Evolutionary conservation across 2,888 invertebrate species (phyloP), one percentile per base, ranked within the genome.

Genomic region (Zele albiditarsus): DNA sequence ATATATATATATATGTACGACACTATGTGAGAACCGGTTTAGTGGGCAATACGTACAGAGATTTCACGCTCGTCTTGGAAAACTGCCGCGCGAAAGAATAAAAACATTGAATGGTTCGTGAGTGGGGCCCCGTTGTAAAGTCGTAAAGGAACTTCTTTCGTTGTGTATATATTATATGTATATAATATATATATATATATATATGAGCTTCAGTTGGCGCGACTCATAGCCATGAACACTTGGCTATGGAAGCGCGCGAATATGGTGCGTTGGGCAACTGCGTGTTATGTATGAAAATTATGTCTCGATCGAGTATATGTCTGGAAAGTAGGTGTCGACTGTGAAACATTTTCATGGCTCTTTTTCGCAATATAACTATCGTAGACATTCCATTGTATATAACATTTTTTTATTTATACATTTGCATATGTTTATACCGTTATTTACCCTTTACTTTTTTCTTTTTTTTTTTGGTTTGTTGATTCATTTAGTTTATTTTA

Each of bases 61-160:
- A 80, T 80, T 80, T 80, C 78, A 80, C 79, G 80, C 76, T 80
- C 78, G 68, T 78, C 75, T 57, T 71, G 79, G 78, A 80, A 80
- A 80, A 80, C 70, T 78, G 80, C 46, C 60, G 67, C 69, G 69
- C 75, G 71, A 78, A 78, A 73, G 78, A 78, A 80, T 72, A 76
- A 77, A 78, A 75, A 71, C 74, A 63, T 74, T 74, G 25, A 69
- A 66, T 73, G 77, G 20, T 6, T 20, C 53, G 53, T 53, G 53
- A 53, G 53, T 53, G 20, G 53, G 16, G 62, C 77, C 68, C 69
- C 75, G 73, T 77, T 78, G 74, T 68, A 67, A 74, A 78, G 79
- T 77, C 78, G 76, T 78, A 76, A 76, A 78, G 77, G 71, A 77
- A 77, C 67, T 78, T 74, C 65, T 53, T 53, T 53, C 53, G n/a